Conservation (phyloP, 2,113 vertebrate genomes). For the Spheniscus mendiculus region DNA sequence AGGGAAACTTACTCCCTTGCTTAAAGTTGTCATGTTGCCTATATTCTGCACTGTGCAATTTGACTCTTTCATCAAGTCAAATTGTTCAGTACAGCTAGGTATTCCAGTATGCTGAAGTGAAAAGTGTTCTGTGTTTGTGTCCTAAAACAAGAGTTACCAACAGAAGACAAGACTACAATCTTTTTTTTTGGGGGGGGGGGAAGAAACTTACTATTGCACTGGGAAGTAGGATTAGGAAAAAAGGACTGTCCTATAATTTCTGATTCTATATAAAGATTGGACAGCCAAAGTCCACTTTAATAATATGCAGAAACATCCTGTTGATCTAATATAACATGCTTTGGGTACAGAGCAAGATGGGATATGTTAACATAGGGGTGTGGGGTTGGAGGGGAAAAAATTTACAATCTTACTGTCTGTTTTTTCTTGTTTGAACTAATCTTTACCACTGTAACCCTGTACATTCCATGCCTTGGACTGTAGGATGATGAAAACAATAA, state of each 20-base stretch:
- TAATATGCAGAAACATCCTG: conserved; percentile 71
- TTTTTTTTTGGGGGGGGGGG: background rate
- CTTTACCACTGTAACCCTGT: conserved; percentile 44
- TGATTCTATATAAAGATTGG: background rate
- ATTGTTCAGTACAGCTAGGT: background rate
- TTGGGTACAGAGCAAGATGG: background rate
- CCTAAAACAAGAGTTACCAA: background rate
- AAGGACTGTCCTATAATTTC: background rate
- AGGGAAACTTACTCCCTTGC: background rate
- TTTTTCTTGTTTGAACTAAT: background rate
- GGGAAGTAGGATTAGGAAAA: background rate
- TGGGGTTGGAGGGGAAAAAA: background rate
- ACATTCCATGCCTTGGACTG: conserved; percentile 27
- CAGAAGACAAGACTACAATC: background rate
- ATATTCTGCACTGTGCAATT: background rate
- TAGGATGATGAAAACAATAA: conserved; percentile 99
- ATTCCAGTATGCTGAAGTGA: background rate
- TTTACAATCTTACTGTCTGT: background rate
- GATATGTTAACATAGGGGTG: background rate
- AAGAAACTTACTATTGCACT: background rate
- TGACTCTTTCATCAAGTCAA: background rate
- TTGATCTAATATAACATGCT: background rate
- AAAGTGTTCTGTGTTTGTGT: background rate
- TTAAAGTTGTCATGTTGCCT: background rate
- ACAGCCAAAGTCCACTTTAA: background rate